Base-by-base conservation (phyloP, 2,113 vertebrate genomes). In the Eira barbara region DNA sequence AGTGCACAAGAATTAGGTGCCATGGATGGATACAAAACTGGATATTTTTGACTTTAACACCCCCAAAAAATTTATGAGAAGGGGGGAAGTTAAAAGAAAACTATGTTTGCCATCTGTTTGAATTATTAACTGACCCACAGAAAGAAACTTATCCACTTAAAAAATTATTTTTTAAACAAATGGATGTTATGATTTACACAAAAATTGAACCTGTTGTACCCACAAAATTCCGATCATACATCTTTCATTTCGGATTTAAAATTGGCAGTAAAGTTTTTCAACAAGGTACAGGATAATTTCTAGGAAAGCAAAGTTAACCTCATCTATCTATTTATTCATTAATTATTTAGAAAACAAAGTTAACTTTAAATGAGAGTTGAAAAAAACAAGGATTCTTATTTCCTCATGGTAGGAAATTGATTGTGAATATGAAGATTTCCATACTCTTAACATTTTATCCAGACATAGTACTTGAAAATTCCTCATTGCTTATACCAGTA, bases 401-500 rank as follows among this genome's bases (percentile, higher is more conserved):
- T 97, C 92, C 23, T 93, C 69, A 23, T 55, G 34, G 45, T 49
- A 91, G 59, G 89, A 97, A 94, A 2, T 21, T 91, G 79, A 95
- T 52, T 45, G 39, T 52, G 57, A 97, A 97, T 59, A 31, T 96
- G 59, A 88, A 87, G 23, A 95, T 98, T 96, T 96, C 34, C 95
- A 96, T 94, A 94, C 29, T 94, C 1, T 84, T 95, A 91, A 96
- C 84, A n/a, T 85, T 95, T 55, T 42, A 61, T 45, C 39, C 85
- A 92, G 57, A 67, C 9, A 39, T 67, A 93, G 4, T 12, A 23
- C 36, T 78, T 96, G 34, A 57, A 86, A 79, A 27, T 73, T 49
- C 20, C 18, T 61, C 42, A 57, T 52, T 81, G 15, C 45, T 96
- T 86, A 42, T 27, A 78, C 2, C 25, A 84, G 69, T 49, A 63